Percentiles rank a stretch among this genome's conserved stretches.
Evolutionary conservation across 2,797 vertebrate species (phyloP).

Genomic region (Periophthalmus magnuspinnatus): DNA sequence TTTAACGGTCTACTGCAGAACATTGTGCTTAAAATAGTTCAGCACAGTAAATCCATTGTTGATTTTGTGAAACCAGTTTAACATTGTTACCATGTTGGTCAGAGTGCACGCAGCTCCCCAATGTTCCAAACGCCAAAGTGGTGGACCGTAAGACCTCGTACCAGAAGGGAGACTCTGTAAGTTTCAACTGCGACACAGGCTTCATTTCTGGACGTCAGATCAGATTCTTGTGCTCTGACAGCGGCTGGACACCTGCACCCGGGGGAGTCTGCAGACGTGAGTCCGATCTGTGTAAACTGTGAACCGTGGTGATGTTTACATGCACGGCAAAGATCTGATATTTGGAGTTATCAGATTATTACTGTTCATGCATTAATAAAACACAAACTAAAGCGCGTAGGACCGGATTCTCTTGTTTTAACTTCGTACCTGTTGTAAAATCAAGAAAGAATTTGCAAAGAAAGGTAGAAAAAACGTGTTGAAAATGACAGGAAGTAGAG

Average conservation of each 20-base stretch:
- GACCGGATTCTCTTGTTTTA: no score
- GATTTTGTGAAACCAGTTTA: background rate
- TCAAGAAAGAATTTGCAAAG: no score
- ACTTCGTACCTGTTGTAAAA: no score
- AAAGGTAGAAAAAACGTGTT: no score
- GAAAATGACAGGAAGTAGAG: no score
- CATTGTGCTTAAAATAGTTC: background rate
- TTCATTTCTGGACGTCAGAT: constrained; percentile 48
- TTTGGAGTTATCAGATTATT: no score
- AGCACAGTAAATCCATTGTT: background rate
- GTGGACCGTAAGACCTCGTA: constrained; percentile 39
- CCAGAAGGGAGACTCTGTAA: constrained; percentile 30
- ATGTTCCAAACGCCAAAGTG: constrained; percentile 37
- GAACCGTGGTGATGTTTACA: background rate
- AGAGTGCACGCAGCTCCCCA: constrained; percentile 41
- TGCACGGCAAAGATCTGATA: no score
- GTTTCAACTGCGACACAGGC: constrained; percentile 50
- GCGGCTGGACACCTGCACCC: background rate
- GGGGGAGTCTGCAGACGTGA: constrained; percentile 30
- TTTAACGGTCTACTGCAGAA: background rate
- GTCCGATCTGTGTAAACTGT: constrained; percentile 8
- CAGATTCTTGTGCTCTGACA: constrained; percentile 25
- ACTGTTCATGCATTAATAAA: no score
- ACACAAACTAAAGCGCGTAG: no score
- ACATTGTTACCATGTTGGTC: constrained; percentile 18